Percentiles rank a stretch among this genome's conserved stretches.
Evolutionary conservation across 1,140 invertebrate genomes (phyloP).

Genomic region (Nomia melanderi): DNA sequence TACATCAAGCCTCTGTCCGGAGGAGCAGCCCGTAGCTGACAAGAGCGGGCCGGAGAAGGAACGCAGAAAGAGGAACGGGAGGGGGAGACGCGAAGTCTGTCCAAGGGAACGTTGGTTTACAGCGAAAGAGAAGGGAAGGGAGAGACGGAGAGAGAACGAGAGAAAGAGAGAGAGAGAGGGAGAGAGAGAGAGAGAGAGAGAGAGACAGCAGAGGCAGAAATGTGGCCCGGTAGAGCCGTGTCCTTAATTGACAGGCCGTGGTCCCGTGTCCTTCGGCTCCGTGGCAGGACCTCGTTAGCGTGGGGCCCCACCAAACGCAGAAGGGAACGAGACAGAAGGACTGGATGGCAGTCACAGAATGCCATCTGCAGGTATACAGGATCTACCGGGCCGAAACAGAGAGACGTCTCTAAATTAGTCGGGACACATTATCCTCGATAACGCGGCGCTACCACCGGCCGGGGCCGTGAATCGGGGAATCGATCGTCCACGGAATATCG

Average conservation of each 20-base stretch:
- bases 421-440: slow-evolving; percentile 79
- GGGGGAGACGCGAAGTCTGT: slow-evolving; percentile 43
- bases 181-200: slow-evolving; percentile 5
- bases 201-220: slow-evolving; percentile 72
- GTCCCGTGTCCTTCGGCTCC: slow-evolving; percentile 75
- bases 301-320: slow-evolving; percentile 56
- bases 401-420: slow-evolving; percentile 79
- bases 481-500: slow-evolving; percentile 60
- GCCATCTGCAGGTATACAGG: slow-evolving; percentile 74
- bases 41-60: slow-evolving; percentile 15
- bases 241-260: slow-evolving; percentile 80
- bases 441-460: slow-evolving; percentile 70
- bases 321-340: slow-evolving; percentile 37
- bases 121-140: slow-evolving; percentile 41
- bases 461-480: slow-evolving; percentile 66
- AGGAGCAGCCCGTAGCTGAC: slow-evolving; percentile 9
- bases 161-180: slow-evolving; percentile 42
- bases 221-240: slow-evolving; percentile 78
- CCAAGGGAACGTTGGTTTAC: slow-evolving; percentile 22
- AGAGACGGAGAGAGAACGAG: slow-evolving; percentile 15
- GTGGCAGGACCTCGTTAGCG: slow-evolving; percentile 80
- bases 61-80: slow-evolving; percentile 18
- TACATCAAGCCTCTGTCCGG: slow-evolving; percentile 15
- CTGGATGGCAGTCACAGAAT: slow-evolving; percentile 75
- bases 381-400: slow-evolving; percentile 62